Evolutionary conservation across 92 coral and sea anemone species (phyloP), one percentile per base, ranked within the genome.

Genomic region (Paramuricea clavata): DNA sequence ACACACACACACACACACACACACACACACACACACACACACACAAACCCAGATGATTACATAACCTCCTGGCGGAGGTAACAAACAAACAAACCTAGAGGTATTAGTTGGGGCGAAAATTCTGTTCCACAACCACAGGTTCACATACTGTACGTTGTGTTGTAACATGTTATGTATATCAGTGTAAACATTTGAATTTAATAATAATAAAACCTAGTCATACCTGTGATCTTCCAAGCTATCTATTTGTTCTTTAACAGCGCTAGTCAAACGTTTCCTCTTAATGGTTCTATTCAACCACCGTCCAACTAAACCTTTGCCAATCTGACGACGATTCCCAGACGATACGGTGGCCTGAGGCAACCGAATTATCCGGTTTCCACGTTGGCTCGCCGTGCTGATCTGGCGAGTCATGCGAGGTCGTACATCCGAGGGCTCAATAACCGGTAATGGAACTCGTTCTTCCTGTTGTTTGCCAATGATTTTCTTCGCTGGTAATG

Each of bases 181-280:
- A n/a, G n/a, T n/a, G n/a, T n/a, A n/a, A n/a, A n/a, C n/a, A n/a
- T n/a, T n/a, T n/a, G n/a, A n/a, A n/a, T n/a, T n/a, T n/a, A n/a
- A n/a, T n/a, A n/a, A 41, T 15, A 25, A 13, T 0, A 8, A 27
- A 60, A 0, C 15, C 21, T 2, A 36, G 4, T 26, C 82, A 21
- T 27, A 95, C 99, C 99, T 97, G 76, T 97, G 99, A 86, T 97
- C 99, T 81, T 92, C 83, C 28, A 97, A 85, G 34, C 85, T 73
- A 39, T 86, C 95, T 25, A 97, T 82, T 72, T 97, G 99, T 74
- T 93, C 90, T 57, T 91, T 87, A 10, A 93, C 93, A 21, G 93
- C 87, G 77, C 99, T 97, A 26, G 99, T 89, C 60, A 97, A 83
- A n/a, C 99, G 92, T 67, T 91, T 93, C 33, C 97, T 92, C 78